These are phyloP conservation scores for Ceyx erithaca DNA, from an alignment of 2,797 vertebrate species.

Conservation along the genomic window DNA sequence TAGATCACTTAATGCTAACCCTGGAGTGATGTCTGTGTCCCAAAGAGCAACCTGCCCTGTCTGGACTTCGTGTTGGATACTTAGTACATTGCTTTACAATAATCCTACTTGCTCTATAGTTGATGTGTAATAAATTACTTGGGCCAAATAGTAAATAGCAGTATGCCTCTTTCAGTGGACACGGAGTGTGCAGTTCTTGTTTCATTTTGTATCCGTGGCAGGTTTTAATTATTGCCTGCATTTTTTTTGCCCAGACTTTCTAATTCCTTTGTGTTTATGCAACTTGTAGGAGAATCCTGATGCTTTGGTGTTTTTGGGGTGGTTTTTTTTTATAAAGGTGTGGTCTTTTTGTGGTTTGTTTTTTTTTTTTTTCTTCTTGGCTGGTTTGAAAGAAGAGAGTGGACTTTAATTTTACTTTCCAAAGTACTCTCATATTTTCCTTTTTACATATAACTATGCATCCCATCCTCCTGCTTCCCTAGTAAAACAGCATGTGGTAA, in stretches of 20 bases:
- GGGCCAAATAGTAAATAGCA: background rate
- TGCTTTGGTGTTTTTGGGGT: background rate
- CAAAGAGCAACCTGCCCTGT: background rate
- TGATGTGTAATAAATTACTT: background rate
- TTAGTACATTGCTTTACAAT: too few relatives aligned
- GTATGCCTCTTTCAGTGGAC: background rate
- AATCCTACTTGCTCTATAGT: background rate
- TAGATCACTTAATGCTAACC: background rate
- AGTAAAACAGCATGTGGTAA: background rate
- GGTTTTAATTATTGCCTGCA: background rate
- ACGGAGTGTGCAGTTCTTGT: rapidly evolving
- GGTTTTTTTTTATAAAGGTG: background rate
- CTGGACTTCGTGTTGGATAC: background rate
- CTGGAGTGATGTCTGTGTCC: background rate
- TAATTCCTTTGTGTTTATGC: background rate
- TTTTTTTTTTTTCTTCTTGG: background rate
- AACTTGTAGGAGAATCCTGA: background rate
- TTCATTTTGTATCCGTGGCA: background rate
- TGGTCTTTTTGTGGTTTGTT: background rate
- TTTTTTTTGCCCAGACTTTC: background rate
- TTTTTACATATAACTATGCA: background rate
- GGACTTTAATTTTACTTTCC: background rate
- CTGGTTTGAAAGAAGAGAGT: background rate
- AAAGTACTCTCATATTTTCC: background rate
- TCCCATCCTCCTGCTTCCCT: too few relatives aligned